phyloP scores from a whole-genome alignment of 2,113 vertebrate genomes.

The Scomber scombrus region DNA sequence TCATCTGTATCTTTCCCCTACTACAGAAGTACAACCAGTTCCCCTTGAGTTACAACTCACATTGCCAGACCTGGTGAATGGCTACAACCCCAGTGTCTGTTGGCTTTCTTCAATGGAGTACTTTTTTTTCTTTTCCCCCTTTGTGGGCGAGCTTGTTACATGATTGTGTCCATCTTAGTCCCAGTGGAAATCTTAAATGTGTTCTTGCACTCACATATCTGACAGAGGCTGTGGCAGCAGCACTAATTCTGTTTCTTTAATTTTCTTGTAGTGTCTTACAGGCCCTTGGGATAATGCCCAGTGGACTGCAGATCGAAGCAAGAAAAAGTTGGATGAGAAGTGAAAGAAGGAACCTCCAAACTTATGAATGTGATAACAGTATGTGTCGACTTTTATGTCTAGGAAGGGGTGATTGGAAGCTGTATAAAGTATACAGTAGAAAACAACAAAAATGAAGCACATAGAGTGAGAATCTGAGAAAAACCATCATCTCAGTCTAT shows the following conservation, averaged over 20 bases:
- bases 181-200: neutral
- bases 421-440: conserved; percentile 11
- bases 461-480: neutral
- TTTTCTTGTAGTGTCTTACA: conserved; percentile 24
- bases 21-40: conserved; percentile 66
- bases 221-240: conserved; percentile 10
- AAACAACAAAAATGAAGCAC: neutral
- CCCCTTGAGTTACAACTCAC: conserved; percentile 49
- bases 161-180: conserved; percentile 28
- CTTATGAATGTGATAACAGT: neutral
- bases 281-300: neutral
- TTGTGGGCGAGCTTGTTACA: neutral
- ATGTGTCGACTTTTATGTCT: conserved; percentile 8
- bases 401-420: neutral
- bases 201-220: conserved; percentile 21
- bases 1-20: conserved; percentile 65
- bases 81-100: conserved; percentile 38
- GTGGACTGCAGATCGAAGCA: conserved; percentile 11
- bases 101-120: conserved; percentile 17
- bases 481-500: no score
- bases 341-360: neutral
- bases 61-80: conserved; percentile 30
- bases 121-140: neutral
- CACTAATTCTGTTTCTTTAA: conserved; percentile 33
- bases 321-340: neutral